Base-by-base conservation (phyloP, 2,113 vertebrate genomes). In the Hemichromis elongatus region DNA sequence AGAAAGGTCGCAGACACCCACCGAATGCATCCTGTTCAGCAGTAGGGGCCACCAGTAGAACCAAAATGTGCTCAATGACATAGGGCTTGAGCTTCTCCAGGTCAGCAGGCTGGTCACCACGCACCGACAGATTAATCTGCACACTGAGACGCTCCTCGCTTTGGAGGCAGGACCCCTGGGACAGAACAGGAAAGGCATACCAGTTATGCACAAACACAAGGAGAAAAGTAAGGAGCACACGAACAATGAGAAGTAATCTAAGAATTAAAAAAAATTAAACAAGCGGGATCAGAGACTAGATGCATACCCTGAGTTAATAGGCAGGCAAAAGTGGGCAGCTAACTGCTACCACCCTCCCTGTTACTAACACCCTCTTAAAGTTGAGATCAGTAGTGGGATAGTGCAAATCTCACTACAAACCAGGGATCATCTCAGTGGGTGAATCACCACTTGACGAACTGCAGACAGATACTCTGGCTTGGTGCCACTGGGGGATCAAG, bases 61-160 rank as follows among this genome's bases (percentile, higher is more conserved):
- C 95, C 95, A 97, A 94, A 90, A 99, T 97, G 93, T 98, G 98
- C 96, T 99, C 98, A 91, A 98, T 95, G 94, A 99, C 94, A 82
- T 99, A 98, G 59, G 98, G 97, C 91, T 98, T 97, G 90, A 97
- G 97, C 88, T 97, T 98, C 96, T 98, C 97, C 92, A 98, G 96
- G 93, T 98, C 97, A 79, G 96, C 92, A 2, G 96, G 97, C 81
- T 95, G 97, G 93, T 97, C 97, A 73, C 96, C 95, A 73, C 95
- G 95, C 66, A 97, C 95, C 7, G 95, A 97, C 94, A 99, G 96
- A 95, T 96, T 98, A 95, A 99, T 97, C 95, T 98, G 97, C 92
- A 99, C 95, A 82, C 94, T 96, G 92, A 98, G 92, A 80, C 93
- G 93, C 66, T 96, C 96, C 85, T 97, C 95, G 0, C 95, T 96